Base-by-base conservation (phyloP, 2,888 invertebrate species). In the Drosophila mimetica region DNA sequence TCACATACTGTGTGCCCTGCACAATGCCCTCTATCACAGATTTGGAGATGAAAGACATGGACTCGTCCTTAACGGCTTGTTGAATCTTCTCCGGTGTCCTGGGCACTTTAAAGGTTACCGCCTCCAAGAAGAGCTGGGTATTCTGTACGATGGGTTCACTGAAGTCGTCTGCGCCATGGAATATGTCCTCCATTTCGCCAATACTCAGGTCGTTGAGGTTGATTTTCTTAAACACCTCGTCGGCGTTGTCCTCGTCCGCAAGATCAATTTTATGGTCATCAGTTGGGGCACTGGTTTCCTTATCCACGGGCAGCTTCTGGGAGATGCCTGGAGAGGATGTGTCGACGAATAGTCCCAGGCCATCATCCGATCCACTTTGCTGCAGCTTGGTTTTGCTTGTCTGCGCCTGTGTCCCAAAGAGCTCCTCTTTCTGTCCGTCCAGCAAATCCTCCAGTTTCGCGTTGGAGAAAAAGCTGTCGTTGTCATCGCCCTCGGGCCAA, bases 101-200 rank as follows among this genome's bases (percentile, higher is more conserved):
- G 6, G 90, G 89, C 1, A 86, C 44, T 34, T 88, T 90, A 41
- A 88, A 88, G 2, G 83, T 77, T 13, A 91, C 76, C 51, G 91
- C 91, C 36, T 83, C 79, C n/a, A 91, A 55, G 59, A 91, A 91
- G n/a, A 86, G 77, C 74, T 91, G 91, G 0, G 91, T 90, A 42
- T 88, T 90, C 76, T 91, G 91, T 9, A 76, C 44, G n/a, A 73
- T 39, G 2, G 65, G 61, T n/a, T 73, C 72, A 51, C 64, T 74
- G 3, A 59, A 50, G 22, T 77, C 73, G 14, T 75, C 79, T 0
- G 57, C 53, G 1, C 60, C 71, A 37, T 59, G 57, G 18, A 90
- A 89, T 9, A 88, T 74, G 28, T 86, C 73, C n/a, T 79, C 77
- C 32, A 73, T 60, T 63, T 86, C 85, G 1, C 65, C 66, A 4